Conservation (phyloP, 2,113 vertebrate species). For the Tamias sibiricus region DNA sequence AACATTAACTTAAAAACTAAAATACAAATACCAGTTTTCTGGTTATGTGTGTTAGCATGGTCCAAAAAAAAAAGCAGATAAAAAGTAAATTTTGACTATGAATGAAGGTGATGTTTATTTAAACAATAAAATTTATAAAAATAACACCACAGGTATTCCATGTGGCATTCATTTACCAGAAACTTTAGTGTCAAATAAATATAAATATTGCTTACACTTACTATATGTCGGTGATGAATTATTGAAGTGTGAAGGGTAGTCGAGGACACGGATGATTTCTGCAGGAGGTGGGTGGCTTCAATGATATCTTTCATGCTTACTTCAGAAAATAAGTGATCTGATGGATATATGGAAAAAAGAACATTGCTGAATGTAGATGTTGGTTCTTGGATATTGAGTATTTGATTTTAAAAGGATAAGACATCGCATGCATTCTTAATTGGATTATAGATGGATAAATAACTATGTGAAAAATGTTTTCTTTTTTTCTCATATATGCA, state of each 20-base stretch:
- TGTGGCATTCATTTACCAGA: background rate
- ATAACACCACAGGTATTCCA: background rate
- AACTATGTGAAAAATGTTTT: background rate
- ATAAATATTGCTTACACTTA: background rate
- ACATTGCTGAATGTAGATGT: background rate
- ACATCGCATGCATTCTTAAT: background rate
- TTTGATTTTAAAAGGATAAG: constrained; percentile 12
- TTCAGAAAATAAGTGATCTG: background rate
- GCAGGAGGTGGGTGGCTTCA: background rate
- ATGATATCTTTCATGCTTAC: background rate
- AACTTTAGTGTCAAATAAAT: background rate
- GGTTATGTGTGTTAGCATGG: background rate
- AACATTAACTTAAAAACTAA: constrained; percentile 3
- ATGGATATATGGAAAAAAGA: background rate
- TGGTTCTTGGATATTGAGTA: background rate
- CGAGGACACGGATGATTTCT: background rate
- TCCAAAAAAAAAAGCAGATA: background rate
- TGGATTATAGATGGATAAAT: background rate
- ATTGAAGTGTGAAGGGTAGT: background rate
- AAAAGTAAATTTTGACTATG: background rate
- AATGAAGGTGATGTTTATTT: background rate
- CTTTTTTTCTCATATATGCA: background rate
- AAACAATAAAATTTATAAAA: background rate
- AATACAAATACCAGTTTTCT: background rate
- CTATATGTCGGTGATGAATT: background rate